These are phyloP conservation scores for Serilophus lunatus DNA, from an alignment of 2,113 vertebrate genomes.

Conservation along the genomic window DNA sequence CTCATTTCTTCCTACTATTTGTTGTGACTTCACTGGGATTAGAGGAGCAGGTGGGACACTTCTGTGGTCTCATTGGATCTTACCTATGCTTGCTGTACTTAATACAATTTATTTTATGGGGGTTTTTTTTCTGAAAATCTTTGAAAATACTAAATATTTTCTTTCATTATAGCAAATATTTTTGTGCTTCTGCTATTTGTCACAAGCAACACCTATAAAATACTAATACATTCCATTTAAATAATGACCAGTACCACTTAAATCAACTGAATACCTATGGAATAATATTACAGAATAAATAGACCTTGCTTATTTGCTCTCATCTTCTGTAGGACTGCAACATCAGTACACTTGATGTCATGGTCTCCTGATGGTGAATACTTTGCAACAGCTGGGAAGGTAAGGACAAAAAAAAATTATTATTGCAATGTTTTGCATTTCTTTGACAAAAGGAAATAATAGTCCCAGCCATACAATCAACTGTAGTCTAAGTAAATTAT, in stretches of 20 bases:
- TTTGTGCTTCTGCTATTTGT: not conserved
- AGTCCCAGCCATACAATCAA: not conserved
- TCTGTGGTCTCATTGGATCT: not conserved
- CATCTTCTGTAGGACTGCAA: slow-evolving; percentile 82
- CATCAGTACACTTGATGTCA: slow-evolving; percentile 91
- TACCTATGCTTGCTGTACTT: not conserved
- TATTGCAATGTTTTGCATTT: not conserved
- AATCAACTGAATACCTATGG: not conserved
- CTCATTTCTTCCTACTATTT: not conserved
- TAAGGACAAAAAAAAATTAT: slow-evolving; percentile 58
- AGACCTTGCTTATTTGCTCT: not conserved
- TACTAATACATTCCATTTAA: not conserved
- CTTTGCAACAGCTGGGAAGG: slow-evolving; percentile 96
- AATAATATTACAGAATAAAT: not conserved
- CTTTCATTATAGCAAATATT: not conserved
- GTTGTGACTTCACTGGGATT: not conserved
- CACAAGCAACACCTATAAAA: not conserved
- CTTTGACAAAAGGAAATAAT: not conserved
- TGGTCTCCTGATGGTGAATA: slow-evolving; percentile 99
- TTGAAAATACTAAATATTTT: not conserved
- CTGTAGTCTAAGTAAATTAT: not conserved
- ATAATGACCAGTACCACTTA: not conserved
- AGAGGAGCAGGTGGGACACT: not conserved
- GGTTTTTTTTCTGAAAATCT: not conserved
- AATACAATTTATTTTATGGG: not conserved